A percentile compares a stretch with the other conserved stretches of the same genome.
Conservation (phyloP, 2,888 invertebrate genomes). For the Ptilodon capucinus region DNA sequence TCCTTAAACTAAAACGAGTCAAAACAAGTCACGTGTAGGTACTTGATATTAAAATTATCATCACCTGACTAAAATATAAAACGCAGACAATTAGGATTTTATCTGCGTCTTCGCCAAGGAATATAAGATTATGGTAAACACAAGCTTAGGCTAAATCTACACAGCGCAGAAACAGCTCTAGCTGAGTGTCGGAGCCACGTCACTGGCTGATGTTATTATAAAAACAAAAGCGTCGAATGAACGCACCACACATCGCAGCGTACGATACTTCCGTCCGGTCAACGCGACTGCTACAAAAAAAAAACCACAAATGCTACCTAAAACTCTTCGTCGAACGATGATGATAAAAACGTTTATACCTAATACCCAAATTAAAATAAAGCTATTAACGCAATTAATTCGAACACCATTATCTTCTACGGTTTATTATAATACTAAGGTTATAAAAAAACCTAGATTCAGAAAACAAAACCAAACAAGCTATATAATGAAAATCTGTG, state of each 20-base stretch:
- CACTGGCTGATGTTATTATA: conserved; percentile 14
- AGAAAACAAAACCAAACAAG: too few relatives aligned
- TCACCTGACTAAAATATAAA: background rate
- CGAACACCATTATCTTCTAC: too few relatives aligned
- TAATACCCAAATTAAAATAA: too few relatives aligned
- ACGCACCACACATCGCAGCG: conserved; percentile 8
- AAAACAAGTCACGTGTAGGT: background rate
- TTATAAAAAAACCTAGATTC: too few relatives aligned
- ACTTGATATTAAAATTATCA: background rate
- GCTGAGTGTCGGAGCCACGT: conserved; percentile 12
- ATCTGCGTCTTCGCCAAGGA: conserved; percentile 14
- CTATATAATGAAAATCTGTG: too few relatives aligned
- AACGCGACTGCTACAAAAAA: background rate
- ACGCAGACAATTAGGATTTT: conserved; percentile 8
- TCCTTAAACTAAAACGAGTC: background rate
- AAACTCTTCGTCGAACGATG: too few relatives aligned
- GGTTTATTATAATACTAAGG: too few relatives aligned
- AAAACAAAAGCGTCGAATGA: conserved; percentile 19
- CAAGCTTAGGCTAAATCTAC: conserved; percentile 18
- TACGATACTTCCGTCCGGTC: background rate
- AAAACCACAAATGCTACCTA: background rate
- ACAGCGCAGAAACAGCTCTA: conserved; percentile 12
- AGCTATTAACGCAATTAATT: too few relatives aligned
- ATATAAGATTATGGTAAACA: conserved; percentile 21
- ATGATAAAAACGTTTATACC: too few relatives aligned